These are phyloP conservation scores for Coreius guichenoti DNA, from an alignment of 2,797 vertebrate species.

Conservation along the genomic window DNA sequence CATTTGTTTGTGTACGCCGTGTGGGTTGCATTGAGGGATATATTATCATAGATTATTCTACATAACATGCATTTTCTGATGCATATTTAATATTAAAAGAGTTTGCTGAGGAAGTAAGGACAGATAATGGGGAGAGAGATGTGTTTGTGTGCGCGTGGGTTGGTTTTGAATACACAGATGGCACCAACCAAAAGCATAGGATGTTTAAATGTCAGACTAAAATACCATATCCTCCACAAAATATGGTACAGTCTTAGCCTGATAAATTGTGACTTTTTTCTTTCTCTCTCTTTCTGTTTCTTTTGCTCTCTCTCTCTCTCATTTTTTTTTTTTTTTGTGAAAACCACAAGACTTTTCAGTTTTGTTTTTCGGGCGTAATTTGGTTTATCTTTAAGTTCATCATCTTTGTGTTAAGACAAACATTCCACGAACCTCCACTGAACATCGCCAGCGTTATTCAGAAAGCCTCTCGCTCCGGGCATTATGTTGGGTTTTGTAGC, in stretches of 20 bases:
- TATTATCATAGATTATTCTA: background rate
- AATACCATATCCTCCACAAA: conserved; percentile 61
- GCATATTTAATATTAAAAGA: conserved; percentile 20
- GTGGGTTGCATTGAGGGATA: background rate
- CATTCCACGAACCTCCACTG: conserved; percentile 54
- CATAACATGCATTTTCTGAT: background rate
- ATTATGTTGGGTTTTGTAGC: background rate
- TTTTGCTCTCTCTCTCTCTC: background rate
- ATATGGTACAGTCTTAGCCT: conserved; percentile 52
- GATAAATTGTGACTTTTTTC: conserved; percentile 56
- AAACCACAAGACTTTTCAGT: conserved; percentile 92
- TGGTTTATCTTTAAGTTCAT: conserved; percentile 61
- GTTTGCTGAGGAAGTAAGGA: conserved; percentile 41
- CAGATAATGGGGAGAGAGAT: conserved; percentile 36
- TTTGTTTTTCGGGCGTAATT: conserved; percentile 87
- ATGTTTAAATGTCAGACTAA: conserved; percentile 69
- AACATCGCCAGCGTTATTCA: conserved; percentile 15
- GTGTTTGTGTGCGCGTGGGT: conserved; percentile 52
- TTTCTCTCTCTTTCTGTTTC: conserved; percentile 8
- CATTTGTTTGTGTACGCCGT: background rate
- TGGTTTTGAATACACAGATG: conserved; percentile 62
- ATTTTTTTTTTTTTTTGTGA: conserved; percentile 25
- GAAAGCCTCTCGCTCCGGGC: conserved; percentile 13
- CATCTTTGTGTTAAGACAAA: conserved; percentile 60
- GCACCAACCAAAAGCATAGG: conserved; percentile 62